Conservation (phyloP, 1,140 invertebrate species). For the Drosophila tristis region DNA sequence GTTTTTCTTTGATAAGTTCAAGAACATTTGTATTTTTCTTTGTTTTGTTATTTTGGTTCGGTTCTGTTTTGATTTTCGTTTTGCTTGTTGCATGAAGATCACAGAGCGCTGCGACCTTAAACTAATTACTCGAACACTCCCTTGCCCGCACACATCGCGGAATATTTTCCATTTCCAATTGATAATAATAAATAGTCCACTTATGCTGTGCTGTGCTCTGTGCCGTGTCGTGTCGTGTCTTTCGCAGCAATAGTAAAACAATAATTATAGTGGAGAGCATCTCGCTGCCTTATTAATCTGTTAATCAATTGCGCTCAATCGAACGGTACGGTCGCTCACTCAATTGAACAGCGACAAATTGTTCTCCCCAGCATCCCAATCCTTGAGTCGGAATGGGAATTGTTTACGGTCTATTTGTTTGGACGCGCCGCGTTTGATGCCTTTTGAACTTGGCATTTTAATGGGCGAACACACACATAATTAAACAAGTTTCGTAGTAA, state of each 20-base stretch:
- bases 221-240: background rate
- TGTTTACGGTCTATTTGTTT: slow-evolving; percentile 62
- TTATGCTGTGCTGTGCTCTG: slow-evolving; percentile 53
- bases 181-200: slow-evolving; percentile 67
- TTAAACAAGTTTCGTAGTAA: background rate
- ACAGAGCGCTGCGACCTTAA: slow-evolving; percentile 58
- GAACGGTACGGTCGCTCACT: slow-evolving; percentile 1
- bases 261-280: slow-evolving; percentile 31
- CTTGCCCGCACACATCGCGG: slow-evolving; percentile 6
- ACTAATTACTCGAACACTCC: slow-evolving; percentile 48
- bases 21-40: slow-evolving; percentile 18
- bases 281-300: slow-evolving; percentile 58
- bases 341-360: slow-evolving; percentile 13
- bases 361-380: slow-evolving; percentile 69
- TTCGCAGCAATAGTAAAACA: slow-evolving; percentile 29
- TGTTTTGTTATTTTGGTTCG: slow-evolving; percentile 34
- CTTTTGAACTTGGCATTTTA: slow-evolving; percentile 68
- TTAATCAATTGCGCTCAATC: slow-evolving; percentile 75
- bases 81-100: slow-evolving; percentile 28
- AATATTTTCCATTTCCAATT: slow-evolving; percentile 43
- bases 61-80: slow-evolving; percentile 31
- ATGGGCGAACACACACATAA: slow-evolving; percentile 16
- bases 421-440: slow-evolving; percentile 52
- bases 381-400: slow-evolving; percentile 55
- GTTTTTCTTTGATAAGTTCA: slow-evolving; percentile 31